phyloP scores from a whole-genome alignment of 2,888 invertebrate species.

The Oeneis ivallda region DNA sequence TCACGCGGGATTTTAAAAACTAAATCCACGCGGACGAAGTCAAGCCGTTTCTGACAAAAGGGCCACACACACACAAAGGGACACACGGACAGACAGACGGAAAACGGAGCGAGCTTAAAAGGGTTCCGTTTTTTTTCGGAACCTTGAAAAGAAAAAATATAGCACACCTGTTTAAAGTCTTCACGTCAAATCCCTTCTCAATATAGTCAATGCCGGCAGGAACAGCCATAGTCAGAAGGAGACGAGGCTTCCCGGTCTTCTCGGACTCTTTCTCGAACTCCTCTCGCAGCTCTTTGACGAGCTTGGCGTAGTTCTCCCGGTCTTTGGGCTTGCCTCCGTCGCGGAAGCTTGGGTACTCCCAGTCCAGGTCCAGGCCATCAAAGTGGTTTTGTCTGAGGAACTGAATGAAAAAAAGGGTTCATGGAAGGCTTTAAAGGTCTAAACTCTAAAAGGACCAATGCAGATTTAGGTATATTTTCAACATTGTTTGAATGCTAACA shows the following conservation, averaged over 20 bases:
- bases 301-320: constrained; percentile 91
- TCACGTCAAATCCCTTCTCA: constrained; percentile 95
- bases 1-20: too few species aligned
- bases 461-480: too few species aligned
- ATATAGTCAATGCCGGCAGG: constrained; percentile 96
- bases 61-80: too few species aligned
- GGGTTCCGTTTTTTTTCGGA: too few species aligned
- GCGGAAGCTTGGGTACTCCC: constrained; percentile 93
- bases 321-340: constrained; percentile 92
- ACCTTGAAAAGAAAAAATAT: neutral
- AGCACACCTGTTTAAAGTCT: constrained; percentile 89
- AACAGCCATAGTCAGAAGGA: constrained; percentile 95
- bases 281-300: constrained; percentile 93
- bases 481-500: too few species aligned
- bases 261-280: constrained; percentile 93
- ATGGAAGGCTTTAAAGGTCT: too few species aligned
- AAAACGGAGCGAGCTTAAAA: too few species aligned
- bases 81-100: too few species aligned
- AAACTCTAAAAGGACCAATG: too few species aligned
- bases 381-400: constrained; percentile 95
- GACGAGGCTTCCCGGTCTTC: constrained; percentile 89
- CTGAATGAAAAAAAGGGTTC: constrained; percentile 44
- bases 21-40: too few species aligned
- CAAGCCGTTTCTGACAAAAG: too few species aligned
- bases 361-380: constrained; percentile 95